Conservation (phyloP, 2,113 vertebrate species). For the Pyrgilauda ruficollis region DNA sequence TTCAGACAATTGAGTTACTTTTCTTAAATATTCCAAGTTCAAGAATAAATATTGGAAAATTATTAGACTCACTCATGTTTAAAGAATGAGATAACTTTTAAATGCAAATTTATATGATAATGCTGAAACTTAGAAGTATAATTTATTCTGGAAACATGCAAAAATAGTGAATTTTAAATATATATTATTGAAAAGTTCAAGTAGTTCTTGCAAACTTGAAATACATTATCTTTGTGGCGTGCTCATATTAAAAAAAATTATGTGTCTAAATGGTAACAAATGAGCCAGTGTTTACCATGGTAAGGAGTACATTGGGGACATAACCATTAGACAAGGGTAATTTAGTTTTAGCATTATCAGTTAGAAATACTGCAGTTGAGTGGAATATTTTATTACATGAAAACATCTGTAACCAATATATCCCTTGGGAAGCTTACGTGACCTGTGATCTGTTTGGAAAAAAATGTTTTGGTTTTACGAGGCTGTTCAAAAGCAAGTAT, state of each 20-base stretch:
- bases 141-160: neutral
- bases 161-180: neutral
- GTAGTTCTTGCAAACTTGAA: neutral
- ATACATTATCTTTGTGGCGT: neutral
- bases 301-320: constrained; percentile 45
- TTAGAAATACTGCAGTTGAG: constrained; percentile 64
- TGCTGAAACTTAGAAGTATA: neutral
- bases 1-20: neutral
- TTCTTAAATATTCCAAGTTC: neutral
- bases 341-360: constrained; percentile 69
- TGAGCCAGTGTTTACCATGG: constrained; percentile 39
- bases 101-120: constrained; percentile 32
- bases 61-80: constrained; percentile 10
- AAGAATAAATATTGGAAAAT: constrained; percentile 9
- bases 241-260: neutral
- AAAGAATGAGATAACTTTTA: constrained; percentile 21
- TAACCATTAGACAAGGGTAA: constrained; percentile 67
- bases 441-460: constrained; percentile 61
- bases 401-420: constrained; percentile 73
- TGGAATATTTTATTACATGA: constrained; percentile 67
- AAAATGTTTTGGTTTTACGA: constrained; percentile 62
- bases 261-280: constrained; percentile 53
- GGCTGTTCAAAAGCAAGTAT: constrained; percentile 37
- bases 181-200: neutral
- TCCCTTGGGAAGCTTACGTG: constrained; percentile 65